These are phyloP conservation scores for Luehdorfia chinensis DNA, from an alignment of 1,140 invertebrate genomes.

Conservation along the genomic window DNA sequence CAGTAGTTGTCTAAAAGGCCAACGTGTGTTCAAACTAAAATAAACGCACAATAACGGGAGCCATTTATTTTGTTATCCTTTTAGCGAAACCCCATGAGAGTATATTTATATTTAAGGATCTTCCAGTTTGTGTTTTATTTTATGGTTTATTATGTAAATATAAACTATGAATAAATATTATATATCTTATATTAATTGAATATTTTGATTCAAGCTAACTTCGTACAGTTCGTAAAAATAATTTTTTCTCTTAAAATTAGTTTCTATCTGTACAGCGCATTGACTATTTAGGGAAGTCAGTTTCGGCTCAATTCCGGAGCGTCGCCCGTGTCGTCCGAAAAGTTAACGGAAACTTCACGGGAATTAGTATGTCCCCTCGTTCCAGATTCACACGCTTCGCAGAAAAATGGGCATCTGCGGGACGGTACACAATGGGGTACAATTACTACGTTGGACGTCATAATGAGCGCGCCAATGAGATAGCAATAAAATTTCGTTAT, in stretches of 20 bases:
- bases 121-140: slow-evolving; percentile 16
- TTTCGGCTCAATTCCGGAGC: slow-evolving; percentile 5
- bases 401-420: slow-evolving; percentile 52
- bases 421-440: slow-evolving; percentile 56
- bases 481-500: slow-evolving; percentile 73
- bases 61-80: slow-evolving; percentile 54
- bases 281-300: not conserved
- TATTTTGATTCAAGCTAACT: too few species aligned
- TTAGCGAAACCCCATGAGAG: slow-evolving; percentile 41
- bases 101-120: slow-evolving; percentile 40
- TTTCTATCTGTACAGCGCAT: slow-evolving; percentile 9
- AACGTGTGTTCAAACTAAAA: slow-evolving; percentile 50
- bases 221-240: too few species aligned
- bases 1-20: slow-evolving; percentile 61
- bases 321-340: slow-evolving; percentile 2
- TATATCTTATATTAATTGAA: too few species aligned
- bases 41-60: slow-evolving; percentile 56
- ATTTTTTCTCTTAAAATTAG: too few species aligned
- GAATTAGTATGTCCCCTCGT: slow-evolving; percentile 42
- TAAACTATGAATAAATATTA: too few species aligned
- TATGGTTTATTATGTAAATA: not conserved
- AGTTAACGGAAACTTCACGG: slow-evolving; percentile 33
- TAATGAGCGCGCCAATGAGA: slow-evolving; percentile 72
- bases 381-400: slow-evolving; percentile 62
- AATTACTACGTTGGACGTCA: slow-evolving; percentile 48